Base-by-base conservation (phyloP, 23 tunicate genomes). In the Phallusia fumigata region DNA sequence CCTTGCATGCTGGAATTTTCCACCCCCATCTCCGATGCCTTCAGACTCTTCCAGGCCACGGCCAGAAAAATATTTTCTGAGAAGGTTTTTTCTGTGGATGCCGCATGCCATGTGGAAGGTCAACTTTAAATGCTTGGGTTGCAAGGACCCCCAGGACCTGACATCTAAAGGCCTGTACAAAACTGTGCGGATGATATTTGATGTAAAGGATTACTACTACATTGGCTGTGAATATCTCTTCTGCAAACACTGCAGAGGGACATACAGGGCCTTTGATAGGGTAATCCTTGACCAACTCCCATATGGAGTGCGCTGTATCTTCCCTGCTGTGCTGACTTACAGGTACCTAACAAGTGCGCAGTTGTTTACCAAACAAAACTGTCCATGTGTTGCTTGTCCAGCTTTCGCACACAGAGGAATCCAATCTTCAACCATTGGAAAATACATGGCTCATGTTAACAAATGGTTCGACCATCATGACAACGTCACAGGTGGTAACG, bases 281-380 rank as follows among this genome's bases (percentile, higher is more conserved):
- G 12, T 18, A 65, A 79, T 79, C 32, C 28, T 79, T 10, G 12
- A 18, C 12, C 83, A 80, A 33, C 83, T 53, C 16, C 33, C 32
- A 31, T 21, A 32, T 21, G 73, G 44, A 8, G 44, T n/a, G 10
- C 83, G 52, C n/a, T 35, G 32, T 5, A 18, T 52, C 22, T 53
- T 80, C 31, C 83, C 83, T 52, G 83, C 74, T 16, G 34, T 80
- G 2, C 18, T 80, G 22, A 80, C 83, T 26, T 80, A 53, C 74
- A 52, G 74, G 35, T 80, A 80, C n/a, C n/a, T n/a, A n/a, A n/a
- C n/a, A n/a, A n/a, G n/a, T n/a, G n/a, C n/a, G n/a, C n/a, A n/a
- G n/a, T n/a, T n/a, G n/a, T n/a, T n/a, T n/a, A n/a, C n/a, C n/a
- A n/a, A n/a, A n/a, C n/a, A n/a, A n/a, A n/a, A n/a, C n/a, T n/a